phyloP scores from a whole-genome alignment of 1,140 invertebrate genomes.

The Zaprionus tsacasi region DNA sequence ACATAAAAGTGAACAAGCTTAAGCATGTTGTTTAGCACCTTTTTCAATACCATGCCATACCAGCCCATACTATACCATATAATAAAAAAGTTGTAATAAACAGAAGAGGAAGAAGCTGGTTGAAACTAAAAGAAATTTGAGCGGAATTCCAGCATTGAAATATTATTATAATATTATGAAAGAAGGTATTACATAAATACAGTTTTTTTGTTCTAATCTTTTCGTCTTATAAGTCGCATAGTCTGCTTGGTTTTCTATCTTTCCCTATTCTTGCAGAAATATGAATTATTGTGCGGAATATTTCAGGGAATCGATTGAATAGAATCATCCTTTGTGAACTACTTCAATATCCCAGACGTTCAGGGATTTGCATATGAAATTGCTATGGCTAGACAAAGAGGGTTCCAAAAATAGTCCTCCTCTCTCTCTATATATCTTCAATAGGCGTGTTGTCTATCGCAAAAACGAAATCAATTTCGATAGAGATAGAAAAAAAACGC shows the following conservation, averaged over 20 bases:
- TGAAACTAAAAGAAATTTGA: no score
- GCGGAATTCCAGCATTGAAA: no score
- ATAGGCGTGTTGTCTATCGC: not conserved
- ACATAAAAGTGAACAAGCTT: conserved; percentile 13
- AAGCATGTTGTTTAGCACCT: conserved; percentile 34
- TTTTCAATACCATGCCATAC: not conserved
- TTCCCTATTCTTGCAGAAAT: not conserved
- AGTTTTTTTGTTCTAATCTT: not conserved
- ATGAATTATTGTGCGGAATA: not conserved
- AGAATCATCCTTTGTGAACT: conserved; percentile 1
- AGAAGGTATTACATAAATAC: conserved; percentile 6
- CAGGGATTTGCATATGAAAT: conserved; percentile 18
- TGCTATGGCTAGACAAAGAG: conserved; percentile 1
- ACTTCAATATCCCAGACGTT: not conserved
- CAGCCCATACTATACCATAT: not conserved
- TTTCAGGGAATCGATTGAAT: not conserved
- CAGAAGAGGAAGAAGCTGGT: not conserved
- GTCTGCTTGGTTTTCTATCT: not conserved
- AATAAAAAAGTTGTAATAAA: conserved; percentile 10
- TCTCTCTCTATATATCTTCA: no score
- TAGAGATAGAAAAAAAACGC: conserved; percentile 20
- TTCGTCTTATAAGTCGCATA: not conserved
- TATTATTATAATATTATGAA: no score
- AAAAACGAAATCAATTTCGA: conserved; percentile 40
- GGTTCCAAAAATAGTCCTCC: conserved; percentile 28